Evolutionary conservation across 2,888 invertebrate genomes (phyloP), one percentile per base, ranked within the genome.

Genomic region (Parnassius smintheus): DNA sequence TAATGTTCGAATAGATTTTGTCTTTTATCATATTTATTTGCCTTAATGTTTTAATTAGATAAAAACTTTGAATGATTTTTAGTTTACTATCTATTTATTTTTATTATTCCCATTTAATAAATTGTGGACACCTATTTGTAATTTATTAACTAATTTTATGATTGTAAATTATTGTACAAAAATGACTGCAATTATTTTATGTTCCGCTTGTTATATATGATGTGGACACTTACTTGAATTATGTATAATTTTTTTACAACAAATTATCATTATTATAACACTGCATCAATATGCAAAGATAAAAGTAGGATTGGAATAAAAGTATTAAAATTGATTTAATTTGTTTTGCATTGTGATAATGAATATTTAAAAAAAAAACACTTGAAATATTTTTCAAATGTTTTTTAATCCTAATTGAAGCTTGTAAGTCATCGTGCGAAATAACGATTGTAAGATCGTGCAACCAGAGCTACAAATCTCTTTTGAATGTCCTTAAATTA

Each of bases 291-390:
- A 69, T 66, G 63, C 66, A 67, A 63, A 66, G 64, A 65, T 65
- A 72, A 68, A 66, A 69, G 71, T 77, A 77, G 74, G 68, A 68
- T 71, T 72, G 66, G 68, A 77, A 77, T 77, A 78, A 77, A 78
- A 72, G 69, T 72, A 76, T 76, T 73, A 61, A 65, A 69, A 70
- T 35, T 13, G 4, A 48, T 13, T n/a, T 35, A 8, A 9, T n/a
- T 41, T 48, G 25, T 56, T 56, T 48, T 44, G 50, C 56, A 60
- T 25, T 11, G 35, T 35, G 35, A 35, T 35, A 7, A 35, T 35
- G 4, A 35, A 35, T 35, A 35, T 7, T 35, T 1, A 35, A 35
- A 18, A 18, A 18, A 18, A 18, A n/a, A n/a, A n/a, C n/a, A 18
- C 18, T 18, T 18, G 18, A 18, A 18, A 18, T 18, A 18, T 18